Evolutionary conservation across 2,797 vertebrate species (phyloP).

Genomic region (Halcyon leucocephala): DNA sequence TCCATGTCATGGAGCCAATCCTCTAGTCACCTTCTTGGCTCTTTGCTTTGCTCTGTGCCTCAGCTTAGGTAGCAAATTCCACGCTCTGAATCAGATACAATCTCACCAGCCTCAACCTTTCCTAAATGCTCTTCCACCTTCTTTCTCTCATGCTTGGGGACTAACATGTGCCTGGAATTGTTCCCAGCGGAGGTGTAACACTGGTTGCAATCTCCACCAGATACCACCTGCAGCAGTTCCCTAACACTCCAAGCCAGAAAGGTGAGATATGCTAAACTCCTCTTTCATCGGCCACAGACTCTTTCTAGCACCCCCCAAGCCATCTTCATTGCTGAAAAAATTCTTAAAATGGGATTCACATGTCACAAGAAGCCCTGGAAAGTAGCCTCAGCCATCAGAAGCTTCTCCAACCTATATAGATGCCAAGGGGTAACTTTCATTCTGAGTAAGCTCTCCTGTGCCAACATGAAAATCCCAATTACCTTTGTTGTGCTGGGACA

Average conservation of each 20-base stretch:
- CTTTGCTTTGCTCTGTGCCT: not conserved
- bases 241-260: not conserved
- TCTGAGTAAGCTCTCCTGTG: not conserved
- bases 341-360: not conserved
- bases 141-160: not conserved
- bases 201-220: not conserved
- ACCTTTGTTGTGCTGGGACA: not conserved
- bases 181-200: not conserved
- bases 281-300: not conserved
- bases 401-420: not conserved
- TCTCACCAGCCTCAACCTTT: not conserved
- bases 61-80: not conserved
- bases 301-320: not conserved
- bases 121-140: not conserved
- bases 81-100: not conserved
- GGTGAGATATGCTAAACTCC: not conserved
- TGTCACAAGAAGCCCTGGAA: not conserved
- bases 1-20: accelerated
- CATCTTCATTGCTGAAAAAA: not conserved
- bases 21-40: not conserved
- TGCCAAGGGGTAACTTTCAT: not conserved
- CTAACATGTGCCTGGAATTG: not conserved
- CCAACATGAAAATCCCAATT: not conserved
- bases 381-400: not conserved
- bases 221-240: not conserved